Evolutionary conservation across 2,113 vertebrate genomes (phyloP).

Genomic region (Seriola quinqueradiata): DNA sequence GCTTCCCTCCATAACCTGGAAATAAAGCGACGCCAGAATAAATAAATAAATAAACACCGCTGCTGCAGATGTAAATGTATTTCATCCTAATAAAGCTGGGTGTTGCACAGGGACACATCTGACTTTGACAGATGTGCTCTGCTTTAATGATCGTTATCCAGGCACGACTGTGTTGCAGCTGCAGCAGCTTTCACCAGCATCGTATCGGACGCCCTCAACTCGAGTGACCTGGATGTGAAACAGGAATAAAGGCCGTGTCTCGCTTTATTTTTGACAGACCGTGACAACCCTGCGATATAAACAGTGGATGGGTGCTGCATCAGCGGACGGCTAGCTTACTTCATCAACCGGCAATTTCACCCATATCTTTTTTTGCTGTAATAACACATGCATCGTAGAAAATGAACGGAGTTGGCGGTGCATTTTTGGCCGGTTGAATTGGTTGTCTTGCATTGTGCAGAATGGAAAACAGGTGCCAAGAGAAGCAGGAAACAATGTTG

Average conservation of each 20-base stretch:
- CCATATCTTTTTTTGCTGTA: neutral
- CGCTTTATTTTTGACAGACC: constrained; percentile 62
- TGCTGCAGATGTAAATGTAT: constrained; percentile 9
- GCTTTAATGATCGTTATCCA: neutral
- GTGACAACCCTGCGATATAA: constrained; percentile 30
- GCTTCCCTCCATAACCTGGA: constrained; percentile 68
- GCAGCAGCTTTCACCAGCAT: constrained; percentile 18
- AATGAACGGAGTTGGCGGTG: constrained; percentile 13
- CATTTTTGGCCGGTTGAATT: constrained; percentile 1
- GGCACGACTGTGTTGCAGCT: neutral
- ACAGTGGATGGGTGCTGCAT: constrained; percentile 41
- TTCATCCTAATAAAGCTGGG: neutral
- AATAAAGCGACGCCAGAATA: constrained; percentile 61
- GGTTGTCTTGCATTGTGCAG: constrained; percentile 9
- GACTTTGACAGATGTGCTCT: constrained; percentile 27
- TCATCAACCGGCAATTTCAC: constrained; percentile 19
- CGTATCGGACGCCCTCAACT: constrained; percentile 26
- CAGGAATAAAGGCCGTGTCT: constrained; percentile 65
- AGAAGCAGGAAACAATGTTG: constrained; percentile 55
- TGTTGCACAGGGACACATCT: neutral
- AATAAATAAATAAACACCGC: constrained; percentile 55
- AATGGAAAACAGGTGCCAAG: constrained; percentile 58
- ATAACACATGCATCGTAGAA: neutral
- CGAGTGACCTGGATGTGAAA: constrained; percentile 78
- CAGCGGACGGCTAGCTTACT: constrained; percentile 48